A percentile compares a stretch with the other conserved stretches of the same genome.
These are phyloP conservation scores for Channa striata DNA, from an alignment of 2,797 vertebrate species.

Conservation along the genomic window DNA sequence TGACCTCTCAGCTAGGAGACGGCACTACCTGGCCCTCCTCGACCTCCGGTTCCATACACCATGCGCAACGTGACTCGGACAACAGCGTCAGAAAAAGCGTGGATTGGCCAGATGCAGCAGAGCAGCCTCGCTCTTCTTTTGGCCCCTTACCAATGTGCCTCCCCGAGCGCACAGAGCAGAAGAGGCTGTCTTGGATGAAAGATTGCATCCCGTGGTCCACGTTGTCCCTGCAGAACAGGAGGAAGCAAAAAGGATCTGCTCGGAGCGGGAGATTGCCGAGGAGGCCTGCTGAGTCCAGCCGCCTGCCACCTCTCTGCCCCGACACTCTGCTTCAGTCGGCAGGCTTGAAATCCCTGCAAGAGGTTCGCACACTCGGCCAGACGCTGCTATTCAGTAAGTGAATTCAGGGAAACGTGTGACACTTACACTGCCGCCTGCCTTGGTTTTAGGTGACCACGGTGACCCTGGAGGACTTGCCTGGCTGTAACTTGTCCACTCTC, in stretches of 20 bases:
- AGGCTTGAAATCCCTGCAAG: slow-evolving; percentile 82
- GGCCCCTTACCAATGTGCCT: slow-evolving; percentile 46
- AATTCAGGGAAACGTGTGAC: not conserved
- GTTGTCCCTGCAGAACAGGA: slow-evolving; percentile 84
- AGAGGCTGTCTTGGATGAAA: slow-evolving; percentile 89
- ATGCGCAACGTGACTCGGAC: not conserved
- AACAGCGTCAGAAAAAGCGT: not conserved
- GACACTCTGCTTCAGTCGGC: slow-evolving; percentile 82
- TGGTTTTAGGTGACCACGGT: slow-evolving; percentile 87
- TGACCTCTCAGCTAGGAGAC: not conserved
- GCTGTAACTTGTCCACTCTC: slow-evolving; percentile 87
- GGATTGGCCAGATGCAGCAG: not conserved
- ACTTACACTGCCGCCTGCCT: slow-evolving; percentile 74
- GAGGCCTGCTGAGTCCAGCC: slow-evolving; percentile 30
- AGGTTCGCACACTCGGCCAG: slow-evolving; percentile 81
- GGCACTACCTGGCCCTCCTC: not conserved
- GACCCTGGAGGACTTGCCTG: slow-evolving; percentile 86
- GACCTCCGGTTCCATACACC: not conserved
- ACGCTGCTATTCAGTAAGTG: not conserved
- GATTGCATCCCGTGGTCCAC: slow-evolving; percentile 87
- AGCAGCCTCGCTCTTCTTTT: not conserved
- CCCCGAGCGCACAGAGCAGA: slow-evolving; percentile 83
- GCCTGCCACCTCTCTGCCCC: slow-evolving; percentile 80
- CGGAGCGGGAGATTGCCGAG: slow-evolving; percentile 59
- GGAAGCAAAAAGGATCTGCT: slow-evolving; percentile 61